A percentile compares a stretch with the other conserved stretches of the same genome.
phyloP scores from a whole-genome alignment of 2,888 invertebrate genomes.

The Microctonus aethiopoides region DNA sequence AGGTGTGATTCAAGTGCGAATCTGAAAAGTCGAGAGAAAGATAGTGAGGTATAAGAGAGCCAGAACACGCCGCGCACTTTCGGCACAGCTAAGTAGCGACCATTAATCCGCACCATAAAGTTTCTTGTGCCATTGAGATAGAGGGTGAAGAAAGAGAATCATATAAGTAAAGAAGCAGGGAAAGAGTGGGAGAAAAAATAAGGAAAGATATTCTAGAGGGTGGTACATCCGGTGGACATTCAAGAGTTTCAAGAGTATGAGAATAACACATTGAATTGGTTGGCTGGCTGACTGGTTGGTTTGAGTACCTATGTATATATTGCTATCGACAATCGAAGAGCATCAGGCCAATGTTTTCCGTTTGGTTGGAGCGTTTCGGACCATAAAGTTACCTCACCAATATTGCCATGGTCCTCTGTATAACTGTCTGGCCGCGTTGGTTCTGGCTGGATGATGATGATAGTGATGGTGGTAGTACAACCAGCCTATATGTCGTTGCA shows the following conservation, averaged over 20 bases:
- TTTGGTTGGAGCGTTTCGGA: slow-evolving; percentile 48
- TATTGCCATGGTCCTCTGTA: slow-evolving; percentile 21
- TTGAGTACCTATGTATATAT: not conserved
- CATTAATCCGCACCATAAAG: slow-evolving; percentile 29
- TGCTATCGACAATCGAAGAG: slow-evolving; percentile 36
- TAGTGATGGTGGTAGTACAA: not conserved
- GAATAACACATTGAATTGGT: not conserved
- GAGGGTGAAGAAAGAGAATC: not conserved
- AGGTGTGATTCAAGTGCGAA: slow-evolving; percentile 17
- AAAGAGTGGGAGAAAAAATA: not conserved
- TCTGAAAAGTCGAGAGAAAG: not conserved
- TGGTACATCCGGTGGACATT: slow-evolving; percentile 11
- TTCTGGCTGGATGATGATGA: slow-evolving; percentile 12
- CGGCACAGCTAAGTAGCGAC: slow-evolving; percentile 20
- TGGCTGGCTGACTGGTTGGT: not conserved
- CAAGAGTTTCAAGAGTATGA: slow-evolving; percentile 16
- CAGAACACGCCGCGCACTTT: slow-evolving; percentile 3
- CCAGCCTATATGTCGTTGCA: slow-evolving; percentile 1
- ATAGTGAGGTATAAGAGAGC: not conserved
- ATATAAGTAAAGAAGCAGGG: not conserved
- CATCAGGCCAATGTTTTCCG: slow-evolving; percentile 46
- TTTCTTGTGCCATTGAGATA: not conserved
- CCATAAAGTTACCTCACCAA: slow-evolving; percentile 44
- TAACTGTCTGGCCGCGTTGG: slow-evolving; percentile 4
- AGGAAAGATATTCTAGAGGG: not conserved